Evolutionary conservation across 2,113 vertebrate genomes (phyloP), one percentile per base, ranked within the genome.

Genomic region (Grallaria varia): DNA sequence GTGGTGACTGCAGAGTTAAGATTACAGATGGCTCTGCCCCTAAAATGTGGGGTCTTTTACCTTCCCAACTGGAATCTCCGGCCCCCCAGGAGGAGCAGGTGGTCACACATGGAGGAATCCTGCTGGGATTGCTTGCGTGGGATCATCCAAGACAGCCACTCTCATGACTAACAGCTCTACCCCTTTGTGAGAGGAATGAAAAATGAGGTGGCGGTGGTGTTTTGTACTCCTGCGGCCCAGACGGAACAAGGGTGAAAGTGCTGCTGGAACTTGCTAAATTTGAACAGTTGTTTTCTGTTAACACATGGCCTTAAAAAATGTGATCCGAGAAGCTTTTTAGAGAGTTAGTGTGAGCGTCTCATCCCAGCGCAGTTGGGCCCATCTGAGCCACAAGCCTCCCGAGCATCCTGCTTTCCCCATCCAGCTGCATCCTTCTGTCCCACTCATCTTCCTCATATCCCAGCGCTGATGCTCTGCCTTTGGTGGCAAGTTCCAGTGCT

Each of bases 231-330:
- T 50, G 55, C 2, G 1, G 78, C 72, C 89, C 91, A 89, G 93
- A 64, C 6, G 1, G 78, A 87, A 47, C 62, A 33, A 68, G 90
- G 86, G 88, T 73, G 83, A 93, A 90, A 95, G 85, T 58, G 76
- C 68, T 78, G 90, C 83, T 92, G 92, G 88, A 89, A 90, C 79
- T 89, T 60, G 85, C 85, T 94, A 60, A 85, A 95, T 89, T 90
- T 40, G 42, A 63, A 90, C 95, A 95, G 93, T 96, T 97, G 85
- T 93, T 96, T 94, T 93, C 87, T 95, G 86, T 94, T 95, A 96
- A 90, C 90, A 64, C 82, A 49, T 4, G 3, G 90, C 85, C 79
- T 95, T 90, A 75, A 96, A 89, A 92, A 90, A 85, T 31, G 64
- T 0, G 60, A 87, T 90, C 92, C 81, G 93, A 78, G 86, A 95